Base-by-base conservation (phyloP, 2,888 invertebrate species). In the Synanthedon tipuliformis region DNA sequence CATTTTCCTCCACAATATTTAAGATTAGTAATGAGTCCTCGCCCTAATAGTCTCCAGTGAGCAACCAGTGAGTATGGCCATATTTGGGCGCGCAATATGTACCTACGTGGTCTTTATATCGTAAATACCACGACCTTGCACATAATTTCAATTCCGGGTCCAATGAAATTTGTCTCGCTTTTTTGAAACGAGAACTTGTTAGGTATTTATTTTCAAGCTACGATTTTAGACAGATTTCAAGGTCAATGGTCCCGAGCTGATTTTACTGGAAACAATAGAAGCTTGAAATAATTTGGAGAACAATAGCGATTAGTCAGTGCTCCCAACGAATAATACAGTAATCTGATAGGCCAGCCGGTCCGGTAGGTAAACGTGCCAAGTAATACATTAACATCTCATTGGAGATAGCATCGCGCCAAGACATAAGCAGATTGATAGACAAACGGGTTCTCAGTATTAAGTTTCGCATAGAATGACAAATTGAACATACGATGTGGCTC, bases 371-470 rank as follows among this genome's bases (percentile, higher is more conserved):
- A 56, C 75, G 74, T 84, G 86, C 87, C 86, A 85, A 84, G 71
- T 78, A 77, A 81, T 79, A 81, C 81, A 84, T 84, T 84, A 85
- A 70, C 80, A 80, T 81, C 76, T 75, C 73, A 78, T 82, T 80
- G 71, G 68, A 65, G 73, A 81, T 77, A 73, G 57, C 68, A 70
- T 71, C 74, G 65, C 71, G 78, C 75, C 76, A 78, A 75, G 63
- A 61, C 62, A 62, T 67, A 65, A 57, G 65, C 64, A 63, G 67
- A 66, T 62, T 70, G 69, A 68, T 62, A 61, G 62, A 69, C 71
- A 64, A 67, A 67, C 63, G 57, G 58, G 63, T 60, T 60, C 55
- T 59, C 57, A 56, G 58, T 53, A 61, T 53, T 57, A 62, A 63
- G 57, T 67, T 67, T 68, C 61, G 57, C 58, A 50, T 58, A 52